Conservation (phyloP, 2,888 invertebrate species). For the Sisyra nigra region DNA sequence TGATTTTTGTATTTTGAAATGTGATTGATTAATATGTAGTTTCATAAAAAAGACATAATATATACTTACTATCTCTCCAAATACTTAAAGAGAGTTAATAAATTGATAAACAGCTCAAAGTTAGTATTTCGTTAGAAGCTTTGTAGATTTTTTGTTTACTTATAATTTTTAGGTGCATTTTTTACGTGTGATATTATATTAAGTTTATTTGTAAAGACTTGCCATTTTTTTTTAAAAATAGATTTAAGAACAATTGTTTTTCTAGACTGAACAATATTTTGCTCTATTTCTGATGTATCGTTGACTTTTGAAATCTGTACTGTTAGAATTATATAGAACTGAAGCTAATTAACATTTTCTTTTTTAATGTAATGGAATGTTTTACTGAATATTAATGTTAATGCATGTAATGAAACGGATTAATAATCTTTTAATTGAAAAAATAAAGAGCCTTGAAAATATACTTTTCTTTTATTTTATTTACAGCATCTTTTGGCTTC, state of each 20-base stretch:
- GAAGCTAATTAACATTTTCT: background rate
- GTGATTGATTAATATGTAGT: too few species aligned
- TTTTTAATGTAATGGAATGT: background rate
- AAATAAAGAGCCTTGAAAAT: background rate
- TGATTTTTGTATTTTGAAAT: too few species aligned
- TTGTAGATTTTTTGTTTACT: too few species aligned
- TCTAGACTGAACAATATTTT: background rate
- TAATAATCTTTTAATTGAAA: background rate
- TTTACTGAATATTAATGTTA: background rate
- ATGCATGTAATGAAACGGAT: background rate
- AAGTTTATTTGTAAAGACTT: too few species aligned
- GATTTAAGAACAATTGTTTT: background rate
- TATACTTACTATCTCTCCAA: too few species aligned
- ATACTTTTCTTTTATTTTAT: background rate
- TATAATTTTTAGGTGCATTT: too few species aligned
- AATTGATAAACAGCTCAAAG: too few species aligned
- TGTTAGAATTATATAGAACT: background rate
- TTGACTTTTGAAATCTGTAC: background rate
- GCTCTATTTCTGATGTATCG: too few species aligned
- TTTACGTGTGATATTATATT: too few species aligned
- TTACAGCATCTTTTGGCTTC: conserved; percentile 2
- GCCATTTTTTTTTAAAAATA: background rate
- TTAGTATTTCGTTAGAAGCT: too few species aligned
- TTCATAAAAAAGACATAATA: too few species aligned
- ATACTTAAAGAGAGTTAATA: too few species aligned